Evolutionary conservation across 1,140 invertebrate species (phyloP), one percentile per base, ranked within the genome.

Genomic region (Pogonognathellus flavescens): DNA sequence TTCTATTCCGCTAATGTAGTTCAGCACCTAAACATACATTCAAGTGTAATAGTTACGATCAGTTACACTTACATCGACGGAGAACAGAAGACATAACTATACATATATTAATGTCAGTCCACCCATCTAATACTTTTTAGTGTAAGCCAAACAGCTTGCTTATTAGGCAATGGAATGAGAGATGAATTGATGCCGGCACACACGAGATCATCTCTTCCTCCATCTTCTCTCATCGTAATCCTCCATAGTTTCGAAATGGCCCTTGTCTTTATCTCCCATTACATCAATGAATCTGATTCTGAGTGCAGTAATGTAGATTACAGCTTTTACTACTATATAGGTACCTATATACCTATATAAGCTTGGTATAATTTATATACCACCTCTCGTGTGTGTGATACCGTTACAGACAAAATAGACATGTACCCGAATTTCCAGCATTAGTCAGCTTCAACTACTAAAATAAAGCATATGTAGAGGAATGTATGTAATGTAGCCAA

Each of bases 201-300:
- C 53, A 76, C 70, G 70, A 76, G 70, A 76, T 76, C 70, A 76
- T 76, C 70, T 76, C 25, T 76, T 76, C 14, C 31, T n/a, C 31
- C 25, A 76, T 76, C 16, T 13, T 49, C 8, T 41, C 31, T 41
- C 31, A 41, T 6, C 9, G 0, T 76, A 76, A 76, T 76, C 70
- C 70, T 76, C 70, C 70, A n/a, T n/a, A n/a, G 22, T 76, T 76
- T 62, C 16, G 31, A 76, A 76, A 76, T 76, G 13, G 70, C n/a
- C 70, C 70, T 76, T 76, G 70, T 76, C 70, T 76, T 76, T 76
- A 76, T 14, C 41, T 72, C 14, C 70, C 49, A 76, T 76, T 76
- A 76, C 31, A 50, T 76, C 70, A 76, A 76, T 72, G 66, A 50
- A 72, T 72, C 31, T 72, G 25, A 72, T 41, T 76, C 25, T 50